Base-by-base conservation (phyloP, 1,140 invertebrate genomes). In the Drosophila nikananu region DNA sequence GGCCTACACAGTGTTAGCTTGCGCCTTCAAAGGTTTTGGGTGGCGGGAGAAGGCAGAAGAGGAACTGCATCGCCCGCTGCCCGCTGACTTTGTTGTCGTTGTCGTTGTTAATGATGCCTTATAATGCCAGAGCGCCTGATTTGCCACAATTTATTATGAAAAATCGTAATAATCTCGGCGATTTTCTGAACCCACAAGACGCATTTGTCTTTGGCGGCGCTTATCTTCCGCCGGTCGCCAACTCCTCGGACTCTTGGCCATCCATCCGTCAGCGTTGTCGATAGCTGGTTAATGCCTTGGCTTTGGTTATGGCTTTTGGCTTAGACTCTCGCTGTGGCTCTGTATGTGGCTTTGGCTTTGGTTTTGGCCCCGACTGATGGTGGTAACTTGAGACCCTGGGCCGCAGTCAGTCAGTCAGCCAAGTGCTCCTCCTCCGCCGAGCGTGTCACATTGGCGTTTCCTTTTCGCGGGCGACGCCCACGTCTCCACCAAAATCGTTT, bases 101-200 rank as follows among this genome's bases (percentile, higher is more conserved):
- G 86, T 91, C 81, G 73, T 83, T 84, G 81, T 91, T 91, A 91
- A 91, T 91, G 87, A 91, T 91, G 87, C 81, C 83, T 91, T 84
- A 91, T 91, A 82, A 91, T 91, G 87, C 89, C 87, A 91, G 81
- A 78, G 81, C 83, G 81, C 81, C 87, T 91, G 87, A 91, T 91
- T 91, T 91, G 89, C 87, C 78, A 91, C 89, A 87, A 91, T 91
- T 91, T 91, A 91, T 91, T 91, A 91, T 91, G 89, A 84, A 91
- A 77, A 91, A 91, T 91, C 76, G 76, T 83, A 83, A 81, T 90
- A 90, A 90, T 90, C 86, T 90, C 65, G 48, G 86, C 80, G 86
- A 90, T 87, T 87, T 77, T 82, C 64, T 90, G 86, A 90, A 90
- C 86, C 86, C 86, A 90, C 86, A 90, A 90, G 86, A 90, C 86